Evolutionary conservation across 2,113 vertebrate species (phyloP), one percentile per base, ranked within the genome.

Genomic region (Microcebus griseorufus): DNA sequence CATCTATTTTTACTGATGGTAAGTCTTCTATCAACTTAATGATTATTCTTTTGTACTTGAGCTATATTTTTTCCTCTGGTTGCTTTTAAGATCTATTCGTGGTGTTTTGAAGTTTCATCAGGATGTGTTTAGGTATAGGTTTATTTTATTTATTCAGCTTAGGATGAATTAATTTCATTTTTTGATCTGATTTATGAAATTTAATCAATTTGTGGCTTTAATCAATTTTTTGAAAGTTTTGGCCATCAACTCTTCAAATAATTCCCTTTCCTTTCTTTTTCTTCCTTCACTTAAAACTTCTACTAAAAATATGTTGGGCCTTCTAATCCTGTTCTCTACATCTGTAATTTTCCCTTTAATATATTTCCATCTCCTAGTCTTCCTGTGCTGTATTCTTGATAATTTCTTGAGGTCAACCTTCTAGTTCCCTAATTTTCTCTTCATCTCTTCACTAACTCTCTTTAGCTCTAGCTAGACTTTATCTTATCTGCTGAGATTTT

Each of bases 111-210:
- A 75, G 37, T 69, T 83, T 88, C 34, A 78, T 64, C n/a, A 82
- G n/a, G 27, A 69, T 55, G n/a, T 81, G 34, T 86, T 73, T 85
- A 39, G 6, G 17, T 42, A 23, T 78, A 17, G 39, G 22, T 53
- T 89, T 37, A 25, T 48, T 90, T 84, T 86, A 69, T 91, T 92
- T 84, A 72, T 88, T 88, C 25, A 37, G 18, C 37, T 79, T 84
- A 48, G 55, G 27, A 88, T 6, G 73, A 3, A 5, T 0, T 65
- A 3, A 5, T 0, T 65, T 25, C 42, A 73, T 62, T 84, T 83
- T 58, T 58, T 88, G 65, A 78, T 72, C 18, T 34, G 18, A 83
- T 78, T 51, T 34, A 6, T 34, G 48, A 51, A 51, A 78, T 78
- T 34, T 32, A 78, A 48, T 78, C 75, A 51, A 51, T 51, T 32